Evolutionary conservation across 1,140 invertebrate species (phyloP).

Genomic region (Rhopalosiphum padi): DNA sequence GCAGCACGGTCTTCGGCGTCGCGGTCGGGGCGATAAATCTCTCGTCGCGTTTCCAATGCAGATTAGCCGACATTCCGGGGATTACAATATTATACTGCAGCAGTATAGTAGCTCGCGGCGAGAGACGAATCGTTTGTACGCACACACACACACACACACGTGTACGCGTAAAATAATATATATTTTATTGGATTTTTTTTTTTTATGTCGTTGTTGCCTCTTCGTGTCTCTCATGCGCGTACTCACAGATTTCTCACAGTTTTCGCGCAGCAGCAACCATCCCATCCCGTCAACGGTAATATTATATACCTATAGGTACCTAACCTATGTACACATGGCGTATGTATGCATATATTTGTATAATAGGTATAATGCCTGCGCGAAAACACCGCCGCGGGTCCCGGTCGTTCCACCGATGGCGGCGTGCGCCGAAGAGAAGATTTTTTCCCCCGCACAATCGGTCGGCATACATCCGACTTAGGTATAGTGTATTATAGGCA

Average conservation of each 20-base stretch:
- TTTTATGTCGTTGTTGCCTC: background rate
- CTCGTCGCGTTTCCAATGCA: constrained; percentile 1
- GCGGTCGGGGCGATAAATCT: background rate
- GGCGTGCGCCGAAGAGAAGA: too few relatives aligned
- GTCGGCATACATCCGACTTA: background rate
- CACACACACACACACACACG: background rate
- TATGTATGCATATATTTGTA: too few relatives aligned
- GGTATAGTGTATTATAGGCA: too few relatives aligned
- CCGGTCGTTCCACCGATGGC: background rate
- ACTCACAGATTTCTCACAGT: background rate
- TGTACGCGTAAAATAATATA: background rate
- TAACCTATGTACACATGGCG: too few relatives aligned
- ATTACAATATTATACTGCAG: background rate
- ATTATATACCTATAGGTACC: background rate
- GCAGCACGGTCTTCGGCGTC: background rate
- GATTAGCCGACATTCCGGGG: background rate
- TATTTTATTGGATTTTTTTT: background rate
- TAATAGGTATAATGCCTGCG: background rate
- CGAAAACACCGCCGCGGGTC: background rate
- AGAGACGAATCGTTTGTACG: background rate
- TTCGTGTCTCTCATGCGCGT: too few relatives aligned
- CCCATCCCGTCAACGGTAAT: too few relatives aligned
- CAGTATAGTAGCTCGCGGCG: background rate
- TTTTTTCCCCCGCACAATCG: background rate
- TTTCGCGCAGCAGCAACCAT: background rate